Evolutionary conservation across 2,797 vertebrate species (phyloP), one percentile per base, ranked within the genome.

Genomic region (Rousettus madagascariensis): DNA sequence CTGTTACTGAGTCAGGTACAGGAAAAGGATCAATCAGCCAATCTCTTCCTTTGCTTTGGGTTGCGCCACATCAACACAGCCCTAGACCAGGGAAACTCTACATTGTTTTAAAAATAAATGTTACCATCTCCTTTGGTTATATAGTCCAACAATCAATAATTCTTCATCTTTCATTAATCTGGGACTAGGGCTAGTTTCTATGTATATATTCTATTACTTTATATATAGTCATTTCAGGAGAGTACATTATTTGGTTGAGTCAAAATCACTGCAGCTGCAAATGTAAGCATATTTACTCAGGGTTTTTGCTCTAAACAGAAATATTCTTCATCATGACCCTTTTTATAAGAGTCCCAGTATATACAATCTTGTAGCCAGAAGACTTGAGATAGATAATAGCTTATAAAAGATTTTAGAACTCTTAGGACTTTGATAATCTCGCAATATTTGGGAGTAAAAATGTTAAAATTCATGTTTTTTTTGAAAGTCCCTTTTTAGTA

Each of bases 271-370:
- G 19, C 13, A 65, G 63, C 55, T 86, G 36, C 41, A 90, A 43
- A 80, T 71, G 8, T 43, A 80, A 92, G 38, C 68, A 90, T 43
- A 12, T 80, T 78, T 71, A 71, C 28, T 92, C 55, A 6, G 38
- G 1, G 5, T 89, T 83, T 12, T 77, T 91, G 38, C 36, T 92
- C 30, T 90, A 85, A 85, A 90, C 33, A 86, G 78, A 96, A 90
- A 57, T 22, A 72, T 10, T 20, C 38, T 96, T 74, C 16, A 49
- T 49, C 82, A 26, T 3, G 33, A 74, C 1, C 7, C 20, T 78
- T 57, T 46, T 75, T 85, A 78, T 28, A 28, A 78, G 88, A 86
- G 53, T 92, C 49, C 49, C 49, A 66, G 53, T 30, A 0, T 33
- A 30, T 5, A 41, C 33, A 38, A 69, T 22, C 38, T 66, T 57